phyloP scores from a whole-genome alignment of 1,140 invertebrate species.

The Periplaneta americana region DNA sequence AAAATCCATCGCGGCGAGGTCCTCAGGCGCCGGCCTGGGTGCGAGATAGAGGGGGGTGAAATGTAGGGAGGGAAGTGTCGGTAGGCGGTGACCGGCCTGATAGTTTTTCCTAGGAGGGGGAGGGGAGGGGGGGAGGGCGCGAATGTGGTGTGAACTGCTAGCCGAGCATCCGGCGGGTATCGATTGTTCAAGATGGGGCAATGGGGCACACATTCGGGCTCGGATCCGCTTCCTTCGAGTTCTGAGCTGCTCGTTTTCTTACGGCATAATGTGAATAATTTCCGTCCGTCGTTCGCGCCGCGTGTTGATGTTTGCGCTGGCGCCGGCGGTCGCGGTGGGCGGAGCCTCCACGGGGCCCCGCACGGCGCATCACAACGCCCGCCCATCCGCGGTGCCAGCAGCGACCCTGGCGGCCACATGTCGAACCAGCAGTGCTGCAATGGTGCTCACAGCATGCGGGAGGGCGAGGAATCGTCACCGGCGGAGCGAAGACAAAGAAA shows the following conservation, averaged over 20 bases:
- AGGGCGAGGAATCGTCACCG: neutral
- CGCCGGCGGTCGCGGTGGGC: neutral
- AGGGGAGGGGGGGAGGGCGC: neutral
- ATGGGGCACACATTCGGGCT: neutral
- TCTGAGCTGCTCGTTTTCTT: too few species aligned
- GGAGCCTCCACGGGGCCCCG: neutral
- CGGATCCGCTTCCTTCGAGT: too few species aligned
- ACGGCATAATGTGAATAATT: neutral
- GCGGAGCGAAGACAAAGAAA: neutral
- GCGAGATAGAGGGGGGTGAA: neutral
- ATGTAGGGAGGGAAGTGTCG: neutral
- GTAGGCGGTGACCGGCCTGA: neutral
- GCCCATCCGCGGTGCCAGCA: neutral
- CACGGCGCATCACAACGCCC: neutral
- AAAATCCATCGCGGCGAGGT: neutral
- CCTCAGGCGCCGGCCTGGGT: constrained; percentile 10
- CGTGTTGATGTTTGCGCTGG: neutral
- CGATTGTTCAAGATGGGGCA: neutral
- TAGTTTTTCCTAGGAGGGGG: neutral
- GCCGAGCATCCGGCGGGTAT: neutral
- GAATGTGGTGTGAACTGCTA: neutral
- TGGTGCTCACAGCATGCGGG: neutral
- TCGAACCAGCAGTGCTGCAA: neutral
- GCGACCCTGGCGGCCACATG: neutral
- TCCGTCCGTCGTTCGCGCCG: neutral